phyloP scores from a whole-genome alignment of 2,113 vertebrate genomes.

The Merops nubicus region DNA sequence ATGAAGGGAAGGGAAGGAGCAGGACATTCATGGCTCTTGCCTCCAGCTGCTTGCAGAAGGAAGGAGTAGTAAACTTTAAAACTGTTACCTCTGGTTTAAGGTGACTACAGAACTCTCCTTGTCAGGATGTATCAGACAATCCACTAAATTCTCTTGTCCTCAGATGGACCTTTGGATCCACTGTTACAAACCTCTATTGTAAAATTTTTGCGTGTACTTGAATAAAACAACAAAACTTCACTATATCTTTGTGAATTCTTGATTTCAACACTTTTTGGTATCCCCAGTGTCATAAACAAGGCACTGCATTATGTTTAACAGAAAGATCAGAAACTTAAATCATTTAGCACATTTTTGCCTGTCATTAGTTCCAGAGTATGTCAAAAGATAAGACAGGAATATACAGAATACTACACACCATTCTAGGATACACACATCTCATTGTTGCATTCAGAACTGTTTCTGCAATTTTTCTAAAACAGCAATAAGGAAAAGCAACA shows the following conservation, averaged over 20 bases:
- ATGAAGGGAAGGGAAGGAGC: background rate
- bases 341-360: background rate
- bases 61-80: background rate
- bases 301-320: background rate
- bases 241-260: background rate
- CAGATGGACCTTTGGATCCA: background rate
- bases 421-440: background rate
- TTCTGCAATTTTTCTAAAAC: background rate
- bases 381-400: background rate
- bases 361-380: rapidly evolving
- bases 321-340: background rate
- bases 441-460: background rate
- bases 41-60: background rate
- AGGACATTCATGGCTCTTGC: background rate
- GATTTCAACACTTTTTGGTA: background rate
- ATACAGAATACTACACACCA: background rate
- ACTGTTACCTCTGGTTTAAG: background rate
- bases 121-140: background rate
- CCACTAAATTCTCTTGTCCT: background rate
- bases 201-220: background rate
- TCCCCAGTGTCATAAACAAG: background rate
- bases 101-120: background rate
- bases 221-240: background rate
- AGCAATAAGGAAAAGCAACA: background rate
- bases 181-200: background rate